Evolutionary conservation across 2,113 vertebrate species (phyloP), one percentile per base, ranked within the genome.

Genomic region (Motacilla tschutschensis): DNA sequence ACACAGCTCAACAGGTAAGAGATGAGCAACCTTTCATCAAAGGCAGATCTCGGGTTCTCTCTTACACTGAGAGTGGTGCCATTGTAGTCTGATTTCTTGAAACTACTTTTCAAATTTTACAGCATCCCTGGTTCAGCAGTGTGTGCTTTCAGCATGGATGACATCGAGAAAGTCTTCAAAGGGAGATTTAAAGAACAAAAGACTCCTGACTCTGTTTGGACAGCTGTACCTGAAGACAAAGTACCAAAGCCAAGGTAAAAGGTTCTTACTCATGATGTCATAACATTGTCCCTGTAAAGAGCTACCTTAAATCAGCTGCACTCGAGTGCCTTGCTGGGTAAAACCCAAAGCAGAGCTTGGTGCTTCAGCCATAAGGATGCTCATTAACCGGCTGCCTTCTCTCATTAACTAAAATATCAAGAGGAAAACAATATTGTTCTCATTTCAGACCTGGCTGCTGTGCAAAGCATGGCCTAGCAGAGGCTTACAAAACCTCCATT

Each of bases 161-260:
- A 99, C 95, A 99, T 99, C 40, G 98, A 99, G 95, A 99, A 98
- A 71, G 98, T 98, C 28, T 99, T 99, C 97, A 96, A 92, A 94
- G 98, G 98, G 36, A 97, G 98, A 33, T 99, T 99, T 96, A 99
- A 99, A 94, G 99, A 99, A 94, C 99, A 99, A 95, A 99, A 99
- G 96, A 98, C 98, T 25, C 96, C 98, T 5, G 99, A 99, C 90
- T 99, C 99, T 19, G 99, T 99, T 84, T 99, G 99, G 99, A 99
- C 99, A 50, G 98, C 99, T 22, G 98, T 98, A 89, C 98, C 99
- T 24, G 99, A 99, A 95, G 99, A 99, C 89, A 99, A 97, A 97
- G 97, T 99, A 57, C 99, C 99, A 57, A 98, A 98, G 90, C 99
- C 98, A 88, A 98, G 99, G 99, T 99, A 97, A 91, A 94, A 80